A percentile compares a stretch with the other conserved stretches of the same genome.
Evolutionary conservation across 1,140 invertebrate genomes (phyloP).

Genomic region (Papilio polyxenes): DNA sequence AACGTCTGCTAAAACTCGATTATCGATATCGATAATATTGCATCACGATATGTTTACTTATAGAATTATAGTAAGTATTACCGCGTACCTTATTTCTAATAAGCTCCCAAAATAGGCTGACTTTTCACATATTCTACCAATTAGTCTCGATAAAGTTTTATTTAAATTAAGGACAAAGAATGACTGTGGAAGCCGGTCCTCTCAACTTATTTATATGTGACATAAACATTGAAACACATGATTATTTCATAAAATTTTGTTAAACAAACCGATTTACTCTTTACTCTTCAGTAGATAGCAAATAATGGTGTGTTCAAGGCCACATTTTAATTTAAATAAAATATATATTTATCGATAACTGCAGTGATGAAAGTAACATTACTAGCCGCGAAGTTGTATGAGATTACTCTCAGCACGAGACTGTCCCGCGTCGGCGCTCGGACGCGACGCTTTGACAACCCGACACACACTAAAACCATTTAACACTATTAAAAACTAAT

Average conservation of each 20-base stretch:
- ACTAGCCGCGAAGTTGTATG: conserved; percentile 65
- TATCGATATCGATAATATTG: conserved; percentile 67
- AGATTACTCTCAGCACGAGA: conserved; percentile 80
- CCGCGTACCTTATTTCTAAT: too few relatives aligned
- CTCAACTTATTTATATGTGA: too few relatives aligned
- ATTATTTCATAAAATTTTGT: too few relatives aligned
- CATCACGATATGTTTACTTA: neutral
- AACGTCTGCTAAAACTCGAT: conserved; percentile 40
- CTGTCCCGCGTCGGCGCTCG: conserved; percentile 77
- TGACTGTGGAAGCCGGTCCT: too few relatives aligned
- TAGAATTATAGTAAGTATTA: too few relatives aligned
- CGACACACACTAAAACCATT: conserved; percentile 63
- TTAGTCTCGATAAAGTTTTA: too few relatives aligned
- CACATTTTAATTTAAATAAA: neutral
- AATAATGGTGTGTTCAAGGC: neutral
- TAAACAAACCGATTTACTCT: neutral
- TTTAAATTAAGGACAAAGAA: too few relatives aligned
- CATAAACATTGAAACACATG: neutral
- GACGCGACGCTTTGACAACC: conserved; percentile 79
- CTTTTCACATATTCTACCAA: too few relatives aligned
- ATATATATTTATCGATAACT: conserved; percentile 56
- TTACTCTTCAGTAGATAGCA: neutral
- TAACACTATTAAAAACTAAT: conserved; percentile 41
- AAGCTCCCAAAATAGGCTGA: too few relatives aligned
- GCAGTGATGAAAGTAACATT: conserved; percentile 47